Percentiles rank a stretch among this genome's conserved stretches.
phyloP scores from a whole-genome alignment of 53 echinoderm and acorn worm genomes.

The Holothuria scabra region DNA sequence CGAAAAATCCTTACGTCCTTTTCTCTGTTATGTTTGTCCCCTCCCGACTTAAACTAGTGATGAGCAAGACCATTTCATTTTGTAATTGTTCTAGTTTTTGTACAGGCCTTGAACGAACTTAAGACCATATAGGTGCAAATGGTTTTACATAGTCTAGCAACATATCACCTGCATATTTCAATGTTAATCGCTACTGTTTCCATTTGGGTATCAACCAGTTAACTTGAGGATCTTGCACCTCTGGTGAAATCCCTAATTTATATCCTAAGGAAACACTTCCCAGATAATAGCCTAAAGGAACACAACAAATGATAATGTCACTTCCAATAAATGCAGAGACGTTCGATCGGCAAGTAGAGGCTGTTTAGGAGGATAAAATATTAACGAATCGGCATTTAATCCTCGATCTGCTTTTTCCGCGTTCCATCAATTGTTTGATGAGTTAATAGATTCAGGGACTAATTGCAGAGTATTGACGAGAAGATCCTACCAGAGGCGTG shows the following conservation, averaged over 20 bases:
- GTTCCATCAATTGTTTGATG: constrained; percentile 30
- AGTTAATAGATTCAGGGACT: constrained; percentile 12
- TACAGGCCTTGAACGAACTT: no score
- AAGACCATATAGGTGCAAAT: no score
- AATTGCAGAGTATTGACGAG: constrained; percentile 16
- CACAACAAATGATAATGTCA: constrained; percentile 4
- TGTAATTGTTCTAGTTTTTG: no score
- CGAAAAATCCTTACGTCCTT: no score
- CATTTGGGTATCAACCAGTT: no score
- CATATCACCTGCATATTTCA: no score
- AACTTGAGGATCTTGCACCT: neutral
- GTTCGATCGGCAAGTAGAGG: neutral
- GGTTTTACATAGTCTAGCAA: no score
- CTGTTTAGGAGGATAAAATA: neutral
- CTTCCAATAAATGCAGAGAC: neutral
- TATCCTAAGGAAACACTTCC: constrained; percentile 29
- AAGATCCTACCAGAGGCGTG: neutral
- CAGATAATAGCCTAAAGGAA: constrained; percentile 1
- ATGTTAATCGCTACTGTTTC: no score
- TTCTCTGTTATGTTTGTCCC: no score
- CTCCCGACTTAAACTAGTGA: no score
- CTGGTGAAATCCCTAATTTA: constrained; percentile 29
- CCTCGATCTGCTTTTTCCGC: constrained; percentile 22
- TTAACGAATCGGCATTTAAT: constrained; percentile 17
- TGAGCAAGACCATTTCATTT: no score